phyloP scores from a whole-genome alignment of 2,113 vertebrate genomes.

The Syrrhaptes paradoxus region DNA sequence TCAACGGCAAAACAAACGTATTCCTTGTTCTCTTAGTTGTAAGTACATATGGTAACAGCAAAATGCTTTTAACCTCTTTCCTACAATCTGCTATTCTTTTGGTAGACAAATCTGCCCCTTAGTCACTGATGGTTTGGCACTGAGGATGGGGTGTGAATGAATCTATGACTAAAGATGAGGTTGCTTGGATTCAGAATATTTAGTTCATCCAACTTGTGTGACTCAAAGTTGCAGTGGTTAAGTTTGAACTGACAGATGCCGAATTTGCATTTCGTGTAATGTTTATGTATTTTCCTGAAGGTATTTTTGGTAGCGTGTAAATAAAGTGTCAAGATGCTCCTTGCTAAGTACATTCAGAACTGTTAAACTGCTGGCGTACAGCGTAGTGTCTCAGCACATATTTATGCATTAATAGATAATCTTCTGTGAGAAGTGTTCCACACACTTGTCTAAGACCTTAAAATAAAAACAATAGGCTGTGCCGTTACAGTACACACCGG shows the following conservation, averaged over 20 bases:
- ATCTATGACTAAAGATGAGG: slow-evolving; percentile 4
- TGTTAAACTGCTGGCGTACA: neutral
- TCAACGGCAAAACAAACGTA: neutral
- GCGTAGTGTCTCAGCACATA: neutral
- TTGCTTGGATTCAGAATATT: slow-evolving; percentile 6
- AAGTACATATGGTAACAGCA: neutral
- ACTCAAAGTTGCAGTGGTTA: neutral
- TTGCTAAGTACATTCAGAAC: neutral
- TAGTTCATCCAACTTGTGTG: neutral
- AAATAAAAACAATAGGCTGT: neutral
- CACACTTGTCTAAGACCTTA: neutral
- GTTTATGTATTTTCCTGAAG: slow-evolving; percentile 54
- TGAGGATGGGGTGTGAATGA: slow-evolving; percentile 22
- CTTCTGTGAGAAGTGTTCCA: neutral
- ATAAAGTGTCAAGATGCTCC: slow-evolving; percentile 52
- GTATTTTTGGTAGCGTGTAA: slow-evolving; percentile 58
- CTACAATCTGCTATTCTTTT: neutral
- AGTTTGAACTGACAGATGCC: slow-evolving; percentile 53
- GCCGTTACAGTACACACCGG: neutral
- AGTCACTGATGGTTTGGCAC: slow-evolving; percentile 3
- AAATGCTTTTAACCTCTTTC: slow-evolving; percentile 15
- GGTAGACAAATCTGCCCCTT: slow-evolving; percentile 26
- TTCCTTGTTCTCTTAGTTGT: neutral
- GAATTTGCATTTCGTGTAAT: slow-evolving; percentile 59
- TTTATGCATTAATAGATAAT: neutral